A percentile compares a stretch with the other conserved stretches of the same genome.
Evolutionary conservation across 2,888 invertebrate genomes (phyloP).

Genomic region (Adelphocoris suturalis): DNA sequence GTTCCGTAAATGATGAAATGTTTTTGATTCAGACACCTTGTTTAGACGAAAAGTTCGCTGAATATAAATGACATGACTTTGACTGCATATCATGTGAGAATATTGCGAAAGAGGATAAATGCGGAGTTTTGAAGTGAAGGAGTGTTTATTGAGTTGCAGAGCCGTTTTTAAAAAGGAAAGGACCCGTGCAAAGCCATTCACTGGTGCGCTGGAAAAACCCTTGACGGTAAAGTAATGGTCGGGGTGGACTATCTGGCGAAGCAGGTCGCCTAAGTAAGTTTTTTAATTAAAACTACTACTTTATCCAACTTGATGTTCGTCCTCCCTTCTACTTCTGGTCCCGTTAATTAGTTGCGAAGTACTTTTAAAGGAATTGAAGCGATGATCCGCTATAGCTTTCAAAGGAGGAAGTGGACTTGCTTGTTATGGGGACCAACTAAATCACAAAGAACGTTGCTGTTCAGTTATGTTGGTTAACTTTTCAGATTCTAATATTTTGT

Average conservation of each 20-base stretch:
- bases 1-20: too few species aligned
- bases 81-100: too few species aligned
- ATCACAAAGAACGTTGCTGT: background rate
- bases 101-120: too few species aligned
- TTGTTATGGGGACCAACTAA: background rate
- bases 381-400: constrained; percentile 28
- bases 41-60: too few species aligned
- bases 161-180: background rate
- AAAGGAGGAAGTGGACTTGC: background rate
- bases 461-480: too few species aligned
- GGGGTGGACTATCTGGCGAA: constrained; percentile 10
- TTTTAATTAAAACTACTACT: constrained; percentile 71
- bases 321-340: constrained; percentile 33
- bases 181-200: background rate
- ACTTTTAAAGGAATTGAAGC: constrained; percentile 47
- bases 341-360: constrained; percentile 65
- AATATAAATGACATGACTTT: too few species aligned
- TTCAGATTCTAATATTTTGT: too few species aligned
- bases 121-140: background rate
- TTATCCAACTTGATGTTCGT: constrained; percentile 63
- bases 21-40: too few species aligned
- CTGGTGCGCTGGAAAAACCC: background rate
- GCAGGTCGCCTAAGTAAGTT: constrained; percentile 64
- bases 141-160: background rate
- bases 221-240: background rate